These are phyloP conservation scores for Sebastolobus alascanus DNA, from an alignment of 2,797 vertebrate genomes.

Conservation along the genomic window DNA sequence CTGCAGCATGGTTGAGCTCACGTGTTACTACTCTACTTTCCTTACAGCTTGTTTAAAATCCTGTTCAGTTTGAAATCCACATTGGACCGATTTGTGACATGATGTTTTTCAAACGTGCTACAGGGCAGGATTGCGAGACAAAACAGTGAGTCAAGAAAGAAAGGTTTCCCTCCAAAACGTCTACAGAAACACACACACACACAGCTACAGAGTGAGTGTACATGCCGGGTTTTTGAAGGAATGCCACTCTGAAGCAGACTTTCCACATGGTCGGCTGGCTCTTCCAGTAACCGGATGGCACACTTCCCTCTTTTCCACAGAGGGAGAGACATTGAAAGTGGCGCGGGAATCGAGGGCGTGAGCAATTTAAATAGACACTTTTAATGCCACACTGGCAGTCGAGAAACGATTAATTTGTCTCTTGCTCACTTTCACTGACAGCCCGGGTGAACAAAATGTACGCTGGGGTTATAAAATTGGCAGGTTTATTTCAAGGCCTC, in stretches of 20 bases:
- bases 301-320: slow-evolving; percentile 49
- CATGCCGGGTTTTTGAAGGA: slow-evolving; percentile 35
- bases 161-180: slow-evolving; percentile 39
- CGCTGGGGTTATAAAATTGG: neutral
- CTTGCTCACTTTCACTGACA: slow-evolving; percentile 33
- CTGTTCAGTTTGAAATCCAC: slow-evolving; percentile 35
- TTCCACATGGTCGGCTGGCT: slow-evolving; percentile 59
- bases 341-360: slow-evolving; percentile 47
- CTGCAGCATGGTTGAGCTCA: neutral
- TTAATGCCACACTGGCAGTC: slow-evolving; percentile 25
- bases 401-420: slow-evolving; percentile 18
- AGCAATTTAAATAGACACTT: slow-evolving; percentile 46
- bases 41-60: neutral
- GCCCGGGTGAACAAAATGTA: slow-evolving; percentile 18
- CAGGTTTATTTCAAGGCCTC: slow-evolving; percentile 7
- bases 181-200: slow-evolving; percentile 16
- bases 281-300: slow-evolving; percentile 74
- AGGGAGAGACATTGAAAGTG: slow-evolving; percentile 33
- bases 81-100: slow-evolving; percentile 23
- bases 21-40: neutral
- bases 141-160: slow-evolving; percentile 34
- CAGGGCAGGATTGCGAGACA: slow-evolving; percentile 14
- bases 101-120: slow-evolving; percentile 14
- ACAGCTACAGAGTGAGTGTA: slow-evolving; percentile 18
- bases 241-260: slow-evolving; percentile 62